Base-by-base conservation (phyloP, 2,113 vertebrate genomes). In the Amphiprion ocellaris region DNA sequence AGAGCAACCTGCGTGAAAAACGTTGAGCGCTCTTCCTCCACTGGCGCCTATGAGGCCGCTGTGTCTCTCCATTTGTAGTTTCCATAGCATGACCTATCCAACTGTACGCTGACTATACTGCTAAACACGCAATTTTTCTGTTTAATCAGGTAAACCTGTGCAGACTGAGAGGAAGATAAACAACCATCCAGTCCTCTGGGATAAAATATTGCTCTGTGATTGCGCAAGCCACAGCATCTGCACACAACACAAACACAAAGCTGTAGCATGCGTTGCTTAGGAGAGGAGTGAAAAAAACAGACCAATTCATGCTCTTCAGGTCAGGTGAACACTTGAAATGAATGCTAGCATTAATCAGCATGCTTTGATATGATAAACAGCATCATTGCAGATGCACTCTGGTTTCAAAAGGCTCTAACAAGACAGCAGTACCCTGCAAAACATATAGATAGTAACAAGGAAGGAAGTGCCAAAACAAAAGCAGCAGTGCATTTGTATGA, bases 321-420 rank as follows among this genome's bases (percentile, higher is more conserved):
- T 93, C 88, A 87, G 92, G 83, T 90, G 91, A 86, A 74, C 88
- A 93, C 94, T 94, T 92, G 85, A 94, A 88, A 91, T 82, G 56
- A 91, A 94, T 85, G 81, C 83, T 49, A 73, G 64, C 49, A 83
- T 80, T 71, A 85, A 90, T 92, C 64, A 92, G 79, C 67, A 58
- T 44, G 81, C 90, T 95, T 95, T 95, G 92, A 95, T 92, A 93
- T 95, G 94, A 56, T 93, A 95, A 95, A 59, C 78, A 92, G 86
- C 21, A 33, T 39, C 81, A 78, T 69, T 81, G 47, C 49, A 70
- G 15, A 75, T 56, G 55, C 84, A 67, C 72, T 67, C 50, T 82
- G 53, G 5, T 84, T 82, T 89, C 77, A 89, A 81, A 85, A 72
- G 58, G 53, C 30, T 66, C 17, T 55, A 26, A 49, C 58, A 76